Base-by-base conservation (phyloP, 2,113 vertebrate species). In the Ictalurus furcatus region DNA sequence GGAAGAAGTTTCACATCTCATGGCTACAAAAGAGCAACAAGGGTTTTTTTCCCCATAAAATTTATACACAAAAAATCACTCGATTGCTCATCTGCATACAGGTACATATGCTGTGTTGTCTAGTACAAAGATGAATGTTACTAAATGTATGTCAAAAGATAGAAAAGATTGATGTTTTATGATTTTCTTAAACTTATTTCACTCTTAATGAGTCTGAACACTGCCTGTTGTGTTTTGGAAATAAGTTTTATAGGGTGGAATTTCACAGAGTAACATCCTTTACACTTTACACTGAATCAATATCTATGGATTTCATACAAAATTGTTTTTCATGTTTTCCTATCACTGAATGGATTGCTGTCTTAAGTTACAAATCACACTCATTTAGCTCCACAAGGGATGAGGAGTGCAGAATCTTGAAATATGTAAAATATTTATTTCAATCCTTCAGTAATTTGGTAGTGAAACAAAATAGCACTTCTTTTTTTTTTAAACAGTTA, bases 301-400 rank as follows among this genome's bases (percentile, higher is more conserved):
- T 34, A 85, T 30, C 21, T 12, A 44, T 48, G 21, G 16, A 59
- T 74, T 85, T 61, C 84, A 40, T 73, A 34, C 59, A 73, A 81
- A 40, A 69, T 56, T 84, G 73, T 37, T 59, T 59, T 82, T 34
- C 40, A 30, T 48, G 23, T 28, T 23, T 28, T 12, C 25, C 17
- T 76, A 87, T 87, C 48, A 67, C 5, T 30, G 88, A 71, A 90
- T 82, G 67, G 0, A 87, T 67, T 89, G 37, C 14, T 80, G 9
- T 85, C 86, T 89, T 69, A 58, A 76, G 14, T 69, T 79, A 79
- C 65, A 89, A 69, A 88, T 85, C 71, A 81, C 59, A 86, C 88
- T 67, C 58, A 80, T 87, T 73, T 0, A 63, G 58, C 76, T 87
- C 13, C n/a, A 59, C 4, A 12, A 28, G 59, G 17, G 14, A 52